A percentile compares a stretch with the other conserved stretches of the same genome.
Conservation (phyloP, 2,797 vertebrate species). For the Chiroxiphia lanceolata region DNA sequence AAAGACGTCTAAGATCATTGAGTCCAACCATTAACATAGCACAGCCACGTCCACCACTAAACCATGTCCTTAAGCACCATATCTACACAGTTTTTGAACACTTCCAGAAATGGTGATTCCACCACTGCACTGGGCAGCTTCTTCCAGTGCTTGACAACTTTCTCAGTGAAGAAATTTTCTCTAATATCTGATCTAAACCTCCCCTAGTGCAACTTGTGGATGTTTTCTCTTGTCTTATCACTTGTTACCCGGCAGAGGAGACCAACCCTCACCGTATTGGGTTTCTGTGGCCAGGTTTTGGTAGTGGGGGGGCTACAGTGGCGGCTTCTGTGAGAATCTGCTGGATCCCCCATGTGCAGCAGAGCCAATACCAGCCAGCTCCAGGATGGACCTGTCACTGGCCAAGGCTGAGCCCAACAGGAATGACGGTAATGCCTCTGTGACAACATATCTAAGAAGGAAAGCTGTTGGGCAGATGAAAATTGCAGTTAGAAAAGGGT, state of each 20-base stretch:
- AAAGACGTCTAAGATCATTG: not conserved
- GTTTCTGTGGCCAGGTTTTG: not conserved
- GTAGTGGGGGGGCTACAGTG: not conserved
- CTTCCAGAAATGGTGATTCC: not conserved
- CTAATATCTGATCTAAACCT: not conserved
- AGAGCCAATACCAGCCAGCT: not conserved
- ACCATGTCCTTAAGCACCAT: too few species aligned
- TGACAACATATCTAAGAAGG: not conserved
- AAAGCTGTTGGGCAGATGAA: not conserved
- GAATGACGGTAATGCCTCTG: not conserved
- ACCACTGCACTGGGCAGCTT: not conserved
- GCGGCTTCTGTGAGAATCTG: not conserved
- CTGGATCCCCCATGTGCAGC: not conserved
- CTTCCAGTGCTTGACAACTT: not conserved
- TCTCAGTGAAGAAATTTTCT: not conserved
- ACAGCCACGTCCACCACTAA: not conserved
- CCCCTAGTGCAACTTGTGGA: not conserved
- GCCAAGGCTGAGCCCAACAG: not conserved
- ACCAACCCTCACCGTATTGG: fast-evolving
- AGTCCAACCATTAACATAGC: not conserved
- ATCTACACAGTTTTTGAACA: not conserved
- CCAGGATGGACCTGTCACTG: not conserved
- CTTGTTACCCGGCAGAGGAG: not conserved
- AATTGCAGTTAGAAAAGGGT: not conserved
- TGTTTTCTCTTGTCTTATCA: not conserved